These are phyloP conservation scores for Noctilio leporinus DNA, from an alignment of 2,113 vertebrate genomes.

Conservation along the genomic window DNA sequence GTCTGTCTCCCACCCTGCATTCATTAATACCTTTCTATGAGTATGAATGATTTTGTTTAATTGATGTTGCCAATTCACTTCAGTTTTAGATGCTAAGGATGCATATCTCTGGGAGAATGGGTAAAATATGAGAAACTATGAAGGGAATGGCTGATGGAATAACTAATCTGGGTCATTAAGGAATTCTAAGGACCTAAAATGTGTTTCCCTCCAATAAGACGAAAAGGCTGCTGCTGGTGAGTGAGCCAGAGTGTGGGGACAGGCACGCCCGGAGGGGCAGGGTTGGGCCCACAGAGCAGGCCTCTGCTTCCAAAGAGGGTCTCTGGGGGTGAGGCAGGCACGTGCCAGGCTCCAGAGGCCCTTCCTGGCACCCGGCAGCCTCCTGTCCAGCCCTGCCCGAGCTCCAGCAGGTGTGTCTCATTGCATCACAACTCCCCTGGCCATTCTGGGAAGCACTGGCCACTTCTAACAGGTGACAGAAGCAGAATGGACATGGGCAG, in stretches of 20 bases:
- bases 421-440: fast-evolving
- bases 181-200: background rate
- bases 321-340: background rate
- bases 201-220: background rate
- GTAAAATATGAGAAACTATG: background rate
- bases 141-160: background rate
- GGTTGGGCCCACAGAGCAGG: background rate
- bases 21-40: background rate
- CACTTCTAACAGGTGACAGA: background rate
- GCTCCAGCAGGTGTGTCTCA: background rate
- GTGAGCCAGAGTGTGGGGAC: background rate
- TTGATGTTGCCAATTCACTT: background rate
- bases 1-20: background rate
- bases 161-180: background rate
- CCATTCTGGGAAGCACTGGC: background rate
- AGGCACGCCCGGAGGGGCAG: background rate
- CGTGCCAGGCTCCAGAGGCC: background rate
- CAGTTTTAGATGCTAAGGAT: background rate
- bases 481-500: background rate
- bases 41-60: background rate
- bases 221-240: background rate
- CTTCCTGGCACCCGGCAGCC: background rate
- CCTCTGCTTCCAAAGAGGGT: background rate
- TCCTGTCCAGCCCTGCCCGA: background rate
- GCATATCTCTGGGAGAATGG: background rate